These are phyloP conservation scores for Thereva unica DNA, from an alignment of 2,888 invertebrate species.

Conservation along the genomic window DNA sequence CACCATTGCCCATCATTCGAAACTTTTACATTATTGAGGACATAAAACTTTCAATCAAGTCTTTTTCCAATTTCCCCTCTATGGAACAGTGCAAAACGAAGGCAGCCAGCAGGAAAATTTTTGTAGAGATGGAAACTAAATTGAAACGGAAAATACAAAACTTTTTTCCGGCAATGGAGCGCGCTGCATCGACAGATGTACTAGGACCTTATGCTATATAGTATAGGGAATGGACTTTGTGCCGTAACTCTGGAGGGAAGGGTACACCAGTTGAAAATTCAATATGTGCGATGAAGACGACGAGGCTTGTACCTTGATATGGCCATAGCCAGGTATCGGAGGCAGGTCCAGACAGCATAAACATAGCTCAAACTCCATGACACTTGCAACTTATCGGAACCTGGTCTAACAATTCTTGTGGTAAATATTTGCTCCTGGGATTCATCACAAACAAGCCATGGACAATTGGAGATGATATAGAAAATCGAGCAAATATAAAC, in stretches of 20 bases:
- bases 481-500: conserved; percentile 8
- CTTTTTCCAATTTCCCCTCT: neutral
- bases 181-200: conserved; percentile 3
- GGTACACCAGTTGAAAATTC: conserved; percentile 3
- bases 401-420: neutral
- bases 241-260: neutral
- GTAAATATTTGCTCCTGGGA: conserved; percentile 17
- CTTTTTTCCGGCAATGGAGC: conserved; percentile 4
- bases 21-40: conserved; percentile 1
- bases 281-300: neutral
- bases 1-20: neutral
- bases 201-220: too few relatives aligned
- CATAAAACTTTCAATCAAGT: conserved; percentile 15
- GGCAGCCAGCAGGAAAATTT: neutral
- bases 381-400: neutral
- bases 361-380: neutral
- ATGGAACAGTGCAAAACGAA: neutral
- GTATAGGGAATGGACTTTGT: too few relatives aligned
- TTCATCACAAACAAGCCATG: conserved; percentile 13
- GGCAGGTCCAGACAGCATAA: neutral
- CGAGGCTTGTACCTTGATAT: too few relatives aligned
- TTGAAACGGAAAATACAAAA: conserved; percentile 19
- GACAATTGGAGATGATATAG: conserved; percentile 10
- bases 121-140: conserved; percentile 10
- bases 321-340: neutral